Evolutionary conservation across 1,140 invertebrate genomes (phyloP).

Genomic region (Macrobrachium nipponense): DNA sequence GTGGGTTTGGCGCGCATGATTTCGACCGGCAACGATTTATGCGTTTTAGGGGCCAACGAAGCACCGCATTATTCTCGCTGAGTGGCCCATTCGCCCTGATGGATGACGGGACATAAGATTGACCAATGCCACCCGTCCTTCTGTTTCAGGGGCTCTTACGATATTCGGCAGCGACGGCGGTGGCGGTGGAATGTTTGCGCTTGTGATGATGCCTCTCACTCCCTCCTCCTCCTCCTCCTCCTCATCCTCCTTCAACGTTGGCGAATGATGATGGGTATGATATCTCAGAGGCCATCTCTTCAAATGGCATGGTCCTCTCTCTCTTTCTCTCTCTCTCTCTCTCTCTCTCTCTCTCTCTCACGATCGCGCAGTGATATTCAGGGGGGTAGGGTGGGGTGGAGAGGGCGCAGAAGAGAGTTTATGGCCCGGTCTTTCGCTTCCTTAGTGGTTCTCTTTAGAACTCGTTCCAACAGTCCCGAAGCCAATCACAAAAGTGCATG

Average conservation of each 20-base stretch:
- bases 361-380: background rate
- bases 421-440: too few relatives aligned
- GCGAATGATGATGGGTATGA: background rate
- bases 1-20: constrained; percentile 20
- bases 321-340: background rate
- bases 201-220: background rate
- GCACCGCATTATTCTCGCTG: constrained; percentile 33
- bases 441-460: too few relatives aligned
- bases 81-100: constrained; percentile 41
- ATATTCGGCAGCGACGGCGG: background rate
- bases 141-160: background rate
- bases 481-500: too few relatives aligned
- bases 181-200: background rate
- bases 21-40: constrained; percentile 19
- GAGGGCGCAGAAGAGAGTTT: too few relatives aligned
- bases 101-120: constrained; percentile 12
- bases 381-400: too few relatives aligned
- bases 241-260: background rate
- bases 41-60: background rate
- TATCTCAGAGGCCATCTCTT: too few relatives aligned
- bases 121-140: background rate
- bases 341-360: constrained; percentile 1
- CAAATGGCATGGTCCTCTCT: background rate
- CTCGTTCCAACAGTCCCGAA: too few relatives aligned
- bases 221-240: background rate